Evolutionary conservation across 92 coral and sea anemone species (phyloP).

Genomic region (Epizoanthus illoricatus): DNA sequence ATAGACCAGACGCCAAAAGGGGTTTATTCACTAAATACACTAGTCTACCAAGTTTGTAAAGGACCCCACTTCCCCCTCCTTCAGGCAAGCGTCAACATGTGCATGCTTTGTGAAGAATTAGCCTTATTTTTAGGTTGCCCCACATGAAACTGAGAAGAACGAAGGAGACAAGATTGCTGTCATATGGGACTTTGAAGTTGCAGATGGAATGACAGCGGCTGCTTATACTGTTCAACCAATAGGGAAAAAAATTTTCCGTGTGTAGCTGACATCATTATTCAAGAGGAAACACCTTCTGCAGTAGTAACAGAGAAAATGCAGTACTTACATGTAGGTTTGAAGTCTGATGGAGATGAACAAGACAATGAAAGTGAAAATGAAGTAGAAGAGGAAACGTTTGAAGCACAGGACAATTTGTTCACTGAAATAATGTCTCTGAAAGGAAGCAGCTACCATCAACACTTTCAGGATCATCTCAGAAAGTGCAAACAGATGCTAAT

Average conservation of each 20-base stretch:
- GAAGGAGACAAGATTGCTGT: constrained; percentile 4
- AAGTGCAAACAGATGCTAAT: constrained; percentile 4
- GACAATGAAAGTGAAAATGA: not conserved
- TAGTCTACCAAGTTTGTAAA: too few relatives aligned
- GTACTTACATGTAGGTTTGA: too few relatives aligned
- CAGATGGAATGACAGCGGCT: not conserved
- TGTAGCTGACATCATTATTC: not conserved
- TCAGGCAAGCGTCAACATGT: too few relatives aligned
- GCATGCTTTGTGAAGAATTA: too few relatives aligned
- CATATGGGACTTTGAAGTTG: constrained; percentile 13
- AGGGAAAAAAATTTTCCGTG: constrained; percentile 25
- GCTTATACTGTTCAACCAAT: not conserved
- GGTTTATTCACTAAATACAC: too few relatives aligned
- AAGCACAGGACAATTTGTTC: constrained; percentile 14
- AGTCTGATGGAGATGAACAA: too few relatives aligned
- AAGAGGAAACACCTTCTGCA: not conserved
- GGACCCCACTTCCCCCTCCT: too few relatives aligned
- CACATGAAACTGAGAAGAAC: constrained; percentile 17
- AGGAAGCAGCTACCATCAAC: constrained; percentile 40
- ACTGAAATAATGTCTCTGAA: constrained; percentile 31
- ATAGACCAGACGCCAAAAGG: too few relatives aligned
- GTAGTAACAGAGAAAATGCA: too few relatives aligned
- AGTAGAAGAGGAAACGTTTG: not conserved
- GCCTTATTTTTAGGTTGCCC: constrained; percentile 17
- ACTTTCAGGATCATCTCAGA: constrained; percentile 28